Base-by-base conservation (phyloP, 2,888 invertebrate species). In the Caenorhabditis virilis region DNA sequence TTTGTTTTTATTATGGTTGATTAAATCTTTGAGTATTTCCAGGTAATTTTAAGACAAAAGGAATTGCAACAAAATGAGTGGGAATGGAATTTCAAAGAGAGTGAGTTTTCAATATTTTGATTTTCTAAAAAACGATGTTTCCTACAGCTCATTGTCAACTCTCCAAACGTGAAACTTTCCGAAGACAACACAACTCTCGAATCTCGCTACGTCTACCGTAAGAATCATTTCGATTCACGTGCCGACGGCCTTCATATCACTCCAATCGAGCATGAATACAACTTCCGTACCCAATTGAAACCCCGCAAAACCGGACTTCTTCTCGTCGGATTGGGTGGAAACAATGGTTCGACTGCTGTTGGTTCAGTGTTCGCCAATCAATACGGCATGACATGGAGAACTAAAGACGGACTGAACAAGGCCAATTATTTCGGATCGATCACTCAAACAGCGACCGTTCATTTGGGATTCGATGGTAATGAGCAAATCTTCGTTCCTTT, bases 271-370 rank as follows among this genome's bases (percentile, higher is more conserved):
- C 88, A 88, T n/a, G 85, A 87, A 45, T 85, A 94, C 75, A 87
- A 88, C 42, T 90, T 95, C 78, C 89, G 90, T 36, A 95, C 94
- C 0, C 86, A 88, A 30, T 87, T 89, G 11, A 89, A 88, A 74
- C 89, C 93, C 5, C 91, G 92, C 22, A 90, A 89, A 80, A 84
- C 93, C 43, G 95, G 95, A 1, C 88, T 95, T 20, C 93, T 95
- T 93, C 86, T 95, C 63, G 92, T 95, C 0, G 95, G 95, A 1
- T 92, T 93, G 91, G 95, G 95, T n/a, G 95, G 95, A 36, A 95
- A 95, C 86, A 95, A 95, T 81, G 95, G 95, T 0, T 89, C 91
- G 22, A 95, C 95, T 0, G 88, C 95, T 68, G 92, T 93, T 0
- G 95, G 92, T 0, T 91, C 92, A 0, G 86, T 92, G 11, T 86